A percentile compares a stretch with the other conserved stretches of the same genome.
phyloP scores from a whole-genome alignment of 2,113 vertebrate genomes.

The Oreotragus oreotragus region DNA sequence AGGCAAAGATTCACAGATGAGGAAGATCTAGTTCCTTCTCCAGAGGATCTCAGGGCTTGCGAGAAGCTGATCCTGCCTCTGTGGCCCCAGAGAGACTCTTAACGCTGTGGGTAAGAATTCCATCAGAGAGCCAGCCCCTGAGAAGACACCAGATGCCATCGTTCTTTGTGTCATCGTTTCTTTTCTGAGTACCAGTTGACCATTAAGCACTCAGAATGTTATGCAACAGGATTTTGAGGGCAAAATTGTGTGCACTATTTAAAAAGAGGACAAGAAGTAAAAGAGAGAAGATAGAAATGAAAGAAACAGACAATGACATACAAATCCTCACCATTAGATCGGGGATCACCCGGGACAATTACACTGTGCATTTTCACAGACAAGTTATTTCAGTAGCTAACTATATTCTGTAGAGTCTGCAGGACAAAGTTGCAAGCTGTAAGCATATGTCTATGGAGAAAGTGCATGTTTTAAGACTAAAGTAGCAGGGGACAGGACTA shows the following conservation, averaged over 20 bases:
- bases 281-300: not conserved
- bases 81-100: not conserved
- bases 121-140: not conserved
- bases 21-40: not conserved
- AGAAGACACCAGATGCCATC: not conserved
- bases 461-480: not conserved
- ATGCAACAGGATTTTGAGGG: not conserved
- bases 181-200: not conserved
- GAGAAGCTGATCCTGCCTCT: not conserved
- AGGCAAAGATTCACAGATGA: not conserved
- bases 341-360: not conserved
- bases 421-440: not conserved
- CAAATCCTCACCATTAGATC: not conserved
- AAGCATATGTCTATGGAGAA: not conserved
- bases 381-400: not conserved
- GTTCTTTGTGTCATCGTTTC: not conserved
- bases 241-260: not conserved
- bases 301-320: not conserved
- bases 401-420: not conserved
- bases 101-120: not conserved
- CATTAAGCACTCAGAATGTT: not conserved
- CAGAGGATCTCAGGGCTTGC: not conserved
- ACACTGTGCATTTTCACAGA: not conserved
- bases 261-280: not conserved
- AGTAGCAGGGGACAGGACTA: not conserved